Evolutionary conservation across 2,888 invertebrate species (phyloP), one percentile per base, ranked within the genome.

Genomic region (Chymomyza amoena): DNA sequence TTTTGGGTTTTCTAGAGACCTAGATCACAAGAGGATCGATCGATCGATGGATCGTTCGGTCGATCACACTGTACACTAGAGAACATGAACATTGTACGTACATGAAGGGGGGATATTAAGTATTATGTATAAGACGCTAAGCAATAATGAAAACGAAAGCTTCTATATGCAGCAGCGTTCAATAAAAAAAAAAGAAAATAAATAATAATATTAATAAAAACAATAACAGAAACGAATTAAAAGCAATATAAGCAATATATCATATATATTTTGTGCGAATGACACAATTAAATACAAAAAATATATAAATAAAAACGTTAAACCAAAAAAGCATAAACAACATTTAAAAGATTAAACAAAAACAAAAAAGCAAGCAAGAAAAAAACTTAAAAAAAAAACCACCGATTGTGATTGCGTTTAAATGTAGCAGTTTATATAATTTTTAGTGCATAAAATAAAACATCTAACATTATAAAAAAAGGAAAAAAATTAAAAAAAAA

Each of bases 351-450:
- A 25, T 25, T 25, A 25, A 25, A 25, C 25, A 25, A 25, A 75
- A 80, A 66, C 59, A 65, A 60, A 65, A 64, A 71, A 78, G 32
- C 32, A 83, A 82, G 69, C 66, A 69, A 77, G 71, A 78, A 79
- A 78, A 77, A 78, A 76, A 81, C 76, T 78, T 77, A 73, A 79
- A 80, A 84, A 84, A 91, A 84, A 91, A 91, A 91, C 91, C 91
- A 91, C 91, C 91, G 91, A 91, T 90, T 91, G 90, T 91, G 91
- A 91, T 91, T 91, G 91, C 91, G 90, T 91, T 90, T 90, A 88
- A 90, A 85, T 81, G 80, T 84, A 84, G 87, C 80, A 80, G 85
- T 84, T 87, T 83, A 83, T 87, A 87, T 84, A 85, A 85, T 84
- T 84, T 87, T 73, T 85, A 88, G 88, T 78, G 77, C 79, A 82